Evolutionary conservation across 2,113 vertebrate genomes (phyloP), one percentile per base, ranked within the genome.

Genomic region (Nibea coibor): DNA sequence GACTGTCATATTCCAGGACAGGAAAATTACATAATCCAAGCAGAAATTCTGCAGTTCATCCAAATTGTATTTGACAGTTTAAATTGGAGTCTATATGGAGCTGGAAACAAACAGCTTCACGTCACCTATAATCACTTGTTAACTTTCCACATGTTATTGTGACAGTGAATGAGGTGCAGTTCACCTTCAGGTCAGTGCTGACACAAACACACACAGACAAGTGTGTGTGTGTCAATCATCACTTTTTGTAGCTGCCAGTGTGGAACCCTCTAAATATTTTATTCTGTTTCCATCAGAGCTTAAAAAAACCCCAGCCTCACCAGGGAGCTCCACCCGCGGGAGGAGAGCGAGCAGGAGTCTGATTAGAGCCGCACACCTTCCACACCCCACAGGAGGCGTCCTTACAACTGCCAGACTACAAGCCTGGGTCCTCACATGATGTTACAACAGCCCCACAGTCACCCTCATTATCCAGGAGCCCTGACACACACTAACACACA

Each of bases 401-500:
- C 31, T 57, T 57, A 64, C 68, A 83, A 39, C 19, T 19, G 43
- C 47, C 73, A 10, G 64, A 57, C 61, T 48, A 17, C 42, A 81
- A 26, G 79, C 45, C 39, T 1, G 58, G 66, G 28, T 58, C 56
- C 65, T 81, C 26, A 62, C 67, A 78, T 16, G 26, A 71, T 83
- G 81, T 48, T 84, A n/a, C 79, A 59, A 26, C 64, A 68, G 66
- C 90, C 42, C 70, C 77, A 11, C 47, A 76, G 75, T 81, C 87
- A 88, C 83, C 86, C 86, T 90, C 84, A 86, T 91, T 85, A 92
- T 88, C 78, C 54, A 70, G 54, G 42, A 58, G 39, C 31, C 56
- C 76, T 75, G 56, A 56, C 72, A 61, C 56, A 54, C 72, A 61
- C 42, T 11, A 35, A 35, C 69, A 63, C 59, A 53, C 45, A 59